A percentile compares a stretch with the other conserved stretches of the same genome.
phyloP scores from a whole-genome alignment of 1,140 invertebrate species.

The Idris sp. region DNA sequence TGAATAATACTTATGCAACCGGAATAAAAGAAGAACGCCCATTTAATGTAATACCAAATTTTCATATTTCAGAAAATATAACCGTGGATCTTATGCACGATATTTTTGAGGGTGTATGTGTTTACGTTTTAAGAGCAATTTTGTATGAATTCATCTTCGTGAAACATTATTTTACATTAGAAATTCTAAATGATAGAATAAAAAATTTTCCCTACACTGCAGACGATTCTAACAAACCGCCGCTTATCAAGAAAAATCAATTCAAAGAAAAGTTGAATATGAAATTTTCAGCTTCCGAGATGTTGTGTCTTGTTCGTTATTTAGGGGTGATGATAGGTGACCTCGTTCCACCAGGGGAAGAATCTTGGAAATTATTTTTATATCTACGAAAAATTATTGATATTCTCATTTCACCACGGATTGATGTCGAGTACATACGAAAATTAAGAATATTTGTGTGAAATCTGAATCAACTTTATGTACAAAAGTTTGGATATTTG shows the following conservation, averaged over 20 bases:
- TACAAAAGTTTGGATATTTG: conserved; percentile 6
- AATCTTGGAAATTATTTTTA: conserved; percentile 49
- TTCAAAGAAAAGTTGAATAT: conserved; percentile 44
- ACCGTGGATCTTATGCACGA: conserved; percentile 56
- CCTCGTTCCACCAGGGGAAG: conserved; percentile 39
- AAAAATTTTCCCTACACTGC: conserved; percentile 29
- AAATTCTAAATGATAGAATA: conserved; percentile 39
- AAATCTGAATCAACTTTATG: conserved; percentile 19
- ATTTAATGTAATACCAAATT: conserved; percentile 49
- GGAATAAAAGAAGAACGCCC: conserved; percentile 46
- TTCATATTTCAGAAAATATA: conserved; percentile 28
- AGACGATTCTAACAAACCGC: conserved; percentile 44
- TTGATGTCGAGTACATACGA: conserved; percentile 16
- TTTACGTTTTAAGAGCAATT: conserved; percentile 41
- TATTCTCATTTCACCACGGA: conserved; percentile 33
- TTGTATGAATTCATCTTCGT: conserved; percentile 36
- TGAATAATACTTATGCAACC: conserved; percentile 1
- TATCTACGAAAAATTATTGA: conserved; percentile 48
- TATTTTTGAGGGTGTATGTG: conserved; percentile 46
- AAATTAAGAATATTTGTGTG: conserved; percentile 4
- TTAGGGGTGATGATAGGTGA: conserved; percentile 53
- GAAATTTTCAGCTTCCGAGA: conserved; percentile 54
- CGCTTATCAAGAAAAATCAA: conserved; percentile 27
- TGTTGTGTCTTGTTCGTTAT: conserved; percentile 48
- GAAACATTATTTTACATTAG: conserved; percentile 34